These are phyloP conservation scores for Ophion ellenae DNA, from an alignment of 2,888 invertebrate genomes.

Conservation along the genomic window DNA sequence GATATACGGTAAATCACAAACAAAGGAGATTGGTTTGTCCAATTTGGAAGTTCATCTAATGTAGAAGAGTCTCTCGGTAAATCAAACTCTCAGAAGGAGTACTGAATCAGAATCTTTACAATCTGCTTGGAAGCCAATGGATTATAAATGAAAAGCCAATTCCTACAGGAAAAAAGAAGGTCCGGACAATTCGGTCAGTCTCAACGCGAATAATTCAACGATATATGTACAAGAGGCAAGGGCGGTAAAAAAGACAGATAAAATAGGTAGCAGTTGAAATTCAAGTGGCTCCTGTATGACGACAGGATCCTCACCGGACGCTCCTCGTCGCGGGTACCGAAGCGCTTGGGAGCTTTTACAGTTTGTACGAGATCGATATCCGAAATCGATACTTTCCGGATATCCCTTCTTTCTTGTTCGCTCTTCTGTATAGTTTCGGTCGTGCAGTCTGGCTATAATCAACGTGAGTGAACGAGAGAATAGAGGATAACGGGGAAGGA, in stretches of 20 bases:
- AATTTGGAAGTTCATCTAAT: no score
- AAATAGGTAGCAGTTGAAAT: conserved; percentile 20
- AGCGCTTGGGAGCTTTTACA: conserved; percentile 11
- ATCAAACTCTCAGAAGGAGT: no score
- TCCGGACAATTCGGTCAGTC: neutral
- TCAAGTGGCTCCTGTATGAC: conserved; percentile 33
- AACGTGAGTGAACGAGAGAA: conserved; percentile 33
- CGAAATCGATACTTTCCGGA: conserved; percentile 47
- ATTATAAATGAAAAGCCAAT: no score
- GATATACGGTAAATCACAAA: no score
- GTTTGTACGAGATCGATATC: conserved; percentile 46
- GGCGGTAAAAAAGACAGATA: neutral
- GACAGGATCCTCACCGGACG: conserved; percentile 23
- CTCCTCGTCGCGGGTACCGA: conserved; percentile 4
- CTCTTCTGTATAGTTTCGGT: conserved; percentile 13
- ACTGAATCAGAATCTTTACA: no score
- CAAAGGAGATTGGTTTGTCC: neutral
- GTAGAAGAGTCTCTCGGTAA: no score
- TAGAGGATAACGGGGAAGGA: conserved; percentile 9
- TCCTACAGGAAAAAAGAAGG: neutral
- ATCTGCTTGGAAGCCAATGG: no score
- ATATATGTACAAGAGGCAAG: neutral
- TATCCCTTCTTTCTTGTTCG: conserved; percentile 11
- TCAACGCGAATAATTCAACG: conserved; percentile 13
- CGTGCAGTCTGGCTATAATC: conserved; percentile 41